Evolutionary conservation across 1,140 invertebrate species (phyloP).

Genomic region (Diplogasteroides magnus): DNA sequence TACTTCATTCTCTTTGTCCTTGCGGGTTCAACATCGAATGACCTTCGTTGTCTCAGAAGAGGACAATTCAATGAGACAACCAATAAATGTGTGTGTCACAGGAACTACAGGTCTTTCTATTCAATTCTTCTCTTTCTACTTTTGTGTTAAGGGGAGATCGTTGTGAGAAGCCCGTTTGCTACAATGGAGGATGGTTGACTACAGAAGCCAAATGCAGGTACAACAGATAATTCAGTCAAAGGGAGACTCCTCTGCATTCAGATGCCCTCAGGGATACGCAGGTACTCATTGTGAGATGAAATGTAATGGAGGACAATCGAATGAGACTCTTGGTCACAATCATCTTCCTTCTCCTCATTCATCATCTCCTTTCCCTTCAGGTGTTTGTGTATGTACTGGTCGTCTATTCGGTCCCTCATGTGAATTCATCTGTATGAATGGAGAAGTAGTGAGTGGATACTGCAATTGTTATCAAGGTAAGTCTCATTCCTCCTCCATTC

Average conservation of each 20-base stretch:
- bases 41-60: no score
- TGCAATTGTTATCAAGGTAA: not conserved
- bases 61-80: no score
- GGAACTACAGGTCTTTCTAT: no score
- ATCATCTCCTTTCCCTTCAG: not conserved
- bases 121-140: no score
- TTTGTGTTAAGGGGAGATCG: not conserved
- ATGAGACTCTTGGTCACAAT: conserved; percentile 14
- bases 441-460: not conserved
- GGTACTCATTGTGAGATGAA: conserved; percentile 16
- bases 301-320: conserved; percentile 18
- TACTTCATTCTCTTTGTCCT: no score
- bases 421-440: conserved; percentile 1
- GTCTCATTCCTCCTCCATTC: not conserved
- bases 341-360: not conserved
- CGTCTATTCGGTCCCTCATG: conserved; percentile 6
- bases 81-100: no score
- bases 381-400: not conserved
- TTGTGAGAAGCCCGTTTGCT: not conserved
- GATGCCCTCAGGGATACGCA: conserved; percentile 14
- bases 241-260: conserved; percentile 11
- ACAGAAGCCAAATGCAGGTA: conserved; percentile 11
- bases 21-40: no score
- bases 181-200: not conserved
- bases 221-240: conserved; percentile 1